Conservation (phyloP, 2,113 vertebrate genomes). For the Vicugna pacos region DNA sequence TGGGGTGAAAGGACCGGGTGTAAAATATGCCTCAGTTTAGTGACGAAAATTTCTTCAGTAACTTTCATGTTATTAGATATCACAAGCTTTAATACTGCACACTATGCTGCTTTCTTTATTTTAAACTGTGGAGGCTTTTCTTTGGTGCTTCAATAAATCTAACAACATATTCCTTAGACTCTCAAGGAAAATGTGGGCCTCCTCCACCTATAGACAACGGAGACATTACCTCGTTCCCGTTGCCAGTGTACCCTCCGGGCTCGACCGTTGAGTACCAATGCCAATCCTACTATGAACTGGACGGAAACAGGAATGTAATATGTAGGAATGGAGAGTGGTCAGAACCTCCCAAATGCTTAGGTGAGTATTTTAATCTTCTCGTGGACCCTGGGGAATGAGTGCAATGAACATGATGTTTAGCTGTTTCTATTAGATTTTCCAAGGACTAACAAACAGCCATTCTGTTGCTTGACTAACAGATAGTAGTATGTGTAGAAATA, state of each 20-base stretch:
- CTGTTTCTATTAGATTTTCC: not conserved
- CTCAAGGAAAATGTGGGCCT: not conserved
- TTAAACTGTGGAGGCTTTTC: not conserved
- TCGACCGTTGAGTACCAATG: not conserved
- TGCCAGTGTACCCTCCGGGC: not conserved
- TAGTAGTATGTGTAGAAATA: not conserved
- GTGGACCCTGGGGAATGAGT: rapidly evolving
- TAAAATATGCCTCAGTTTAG: not conserved
- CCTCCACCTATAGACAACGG: not conserved
- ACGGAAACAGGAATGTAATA: not conserved
- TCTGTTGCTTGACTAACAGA: not conserved
- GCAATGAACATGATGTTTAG: not conserved
- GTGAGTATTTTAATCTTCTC: not conserved
- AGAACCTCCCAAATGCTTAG: not conserved
- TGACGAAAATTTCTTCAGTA: not conserved
- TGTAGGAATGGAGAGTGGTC: slow-evolving; percentile 79
- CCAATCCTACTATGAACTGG: not conserved
- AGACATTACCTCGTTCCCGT: not conserved
- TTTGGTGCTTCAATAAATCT: not conserved
- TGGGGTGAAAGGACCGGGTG: not conserved
- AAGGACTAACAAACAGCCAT: not conserved
- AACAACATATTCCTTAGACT: not conserved
- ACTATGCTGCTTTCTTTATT: not conserved
- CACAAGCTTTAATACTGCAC: not conserved
- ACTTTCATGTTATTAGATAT: not conserved